Base-by-base conservation (phyloP, 2,797 vertebrate genomes). In the Stomatorhinus walkeri region DNA sequence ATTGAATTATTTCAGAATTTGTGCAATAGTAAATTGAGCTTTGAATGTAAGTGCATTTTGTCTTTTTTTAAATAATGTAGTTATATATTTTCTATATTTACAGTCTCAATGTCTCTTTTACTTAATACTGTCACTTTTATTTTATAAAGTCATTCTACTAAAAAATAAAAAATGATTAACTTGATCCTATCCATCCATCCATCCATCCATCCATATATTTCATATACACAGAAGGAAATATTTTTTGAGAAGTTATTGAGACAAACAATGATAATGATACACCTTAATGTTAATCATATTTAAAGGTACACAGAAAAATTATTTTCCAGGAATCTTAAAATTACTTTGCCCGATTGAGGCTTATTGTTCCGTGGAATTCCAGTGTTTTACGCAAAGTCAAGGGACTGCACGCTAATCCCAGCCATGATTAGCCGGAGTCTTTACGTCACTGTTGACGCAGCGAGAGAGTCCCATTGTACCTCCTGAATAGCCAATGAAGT, bases 401-500 rank as follows among this genome's bases (percentile, higher is more conserved):
- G 9, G 6, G 19, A 84, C 12, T 3, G 8, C 28, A 0, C 40
- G 22, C 40, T 14, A 28, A 64, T 64, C 28, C 28, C 22, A 28
- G 1, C 14, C 48, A 14, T 64, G 72, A 89, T 86, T 89, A 48
- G 46, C 14, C 19, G 19, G 40, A 19, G 16, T n/a, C 19, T 22
- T n/a, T 81, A 46, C 76, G 76, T 81, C 76, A 81, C 76, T 10
- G 40, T 3, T 76, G 84, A 52, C 28, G 61, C 3, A 22, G 16
- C 1, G 56, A 89, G 76, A 89, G n/a, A 43, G 51, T 14, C 4
- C 16, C 54, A 24, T 28, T 85, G 12, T 64, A 19, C n/a, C 8
- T 43, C 19, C 1, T 43, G 6, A 88, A 8, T 28, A 72, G 61
- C 88, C 88, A 89, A 89, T 89, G 59, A 89, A 43, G 68, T 49